Evolutionary conservation across 2,888 invertebrate species (phyloP).

Genomic region (Drosophila yooni): DNA sequence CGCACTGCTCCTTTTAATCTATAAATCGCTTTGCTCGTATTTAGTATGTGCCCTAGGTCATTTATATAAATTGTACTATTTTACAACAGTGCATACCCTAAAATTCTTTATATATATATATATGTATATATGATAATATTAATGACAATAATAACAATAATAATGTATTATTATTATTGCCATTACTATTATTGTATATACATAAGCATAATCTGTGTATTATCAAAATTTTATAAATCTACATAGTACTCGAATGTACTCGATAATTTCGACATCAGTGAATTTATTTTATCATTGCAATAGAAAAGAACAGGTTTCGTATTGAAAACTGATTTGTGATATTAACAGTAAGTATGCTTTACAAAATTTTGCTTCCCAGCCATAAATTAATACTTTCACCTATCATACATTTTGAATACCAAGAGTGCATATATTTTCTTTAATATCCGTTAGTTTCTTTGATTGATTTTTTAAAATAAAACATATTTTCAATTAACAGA

Average conservation of each 20-base stretch:
- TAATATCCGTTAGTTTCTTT: not conserved
- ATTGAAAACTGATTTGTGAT: not conserved
- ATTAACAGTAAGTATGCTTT: not conserved
- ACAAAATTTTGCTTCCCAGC: not conserved
- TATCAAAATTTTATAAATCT: slow-evolving; percentile 48
- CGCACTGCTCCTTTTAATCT: slow-evolving; percentile 1
- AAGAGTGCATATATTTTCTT: not conserved
- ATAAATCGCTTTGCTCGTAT: slow-evolving; percentile 17
- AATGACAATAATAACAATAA: too few species aligned
- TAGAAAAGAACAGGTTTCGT: not conserved
- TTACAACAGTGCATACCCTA: slow-evolving; percentile 4
- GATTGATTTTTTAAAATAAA: not conserved
- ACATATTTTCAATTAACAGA: not conserved
- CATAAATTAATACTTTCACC: not conserved
- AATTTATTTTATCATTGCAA: not conserved
- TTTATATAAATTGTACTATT: slow-evolving; percentile 7
- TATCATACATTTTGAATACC: not conserved
- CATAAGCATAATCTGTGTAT: slow-evolving; percentile 36
- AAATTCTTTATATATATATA: not conserved
- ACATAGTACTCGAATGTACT: slow-evolving; percentile 23
- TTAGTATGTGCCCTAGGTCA: slow-evolving; percentile 2
- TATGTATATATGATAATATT: not conserved
- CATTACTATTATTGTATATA: slow-evolving; percentile 32
- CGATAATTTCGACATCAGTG: not conserved
- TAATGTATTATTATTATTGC: not conserved